These are phyloP conservation scores for Philaethria dido DNA, from an alignment of 2,888 invertebrate species.

Conservation along the genomic window DNA sequence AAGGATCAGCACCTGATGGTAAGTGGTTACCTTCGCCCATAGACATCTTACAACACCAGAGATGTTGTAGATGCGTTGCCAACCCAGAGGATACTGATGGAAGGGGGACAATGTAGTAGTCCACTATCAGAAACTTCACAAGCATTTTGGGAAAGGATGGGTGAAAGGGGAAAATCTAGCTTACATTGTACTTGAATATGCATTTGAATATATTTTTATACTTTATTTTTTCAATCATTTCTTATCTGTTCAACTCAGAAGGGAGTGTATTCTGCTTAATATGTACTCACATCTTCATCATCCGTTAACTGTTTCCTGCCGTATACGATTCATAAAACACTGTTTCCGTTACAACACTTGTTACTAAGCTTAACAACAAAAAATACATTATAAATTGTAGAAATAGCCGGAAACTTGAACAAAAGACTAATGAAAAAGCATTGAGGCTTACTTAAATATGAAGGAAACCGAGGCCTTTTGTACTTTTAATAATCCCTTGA, in stretches of 20 bases:
- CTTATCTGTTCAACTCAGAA: constrained; percentile 17
- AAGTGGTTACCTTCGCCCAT: no score
- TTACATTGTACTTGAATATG: no score
- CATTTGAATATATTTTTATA: no score
- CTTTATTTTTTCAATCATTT: no score
- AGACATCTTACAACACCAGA: no score
- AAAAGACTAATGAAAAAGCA: constrained; percentile 16
- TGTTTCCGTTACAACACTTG: constrained; percentile 18
- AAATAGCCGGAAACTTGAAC: neutral
- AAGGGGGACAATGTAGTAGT: no score
- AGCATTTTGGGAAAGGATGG: no score
- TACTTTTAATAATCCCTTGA: constrained; percentile 16
- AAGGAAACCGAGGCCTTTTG: constrained; percentile 12
- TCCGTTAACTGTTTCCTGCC: constrained; percentile 50
- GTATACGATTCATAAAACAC: constrained; percentile 51
- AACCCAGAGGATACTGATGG: no score
- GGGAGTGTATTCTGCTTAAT: constrained; percentile 44
- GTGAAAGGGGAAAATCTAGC: no score
- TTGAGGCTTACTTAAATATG: constrained; percentile 13
- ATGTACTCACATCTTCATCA: constrained; percentile 55
- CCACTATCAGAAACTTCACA: no score
- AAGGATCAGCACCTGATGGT: no score
- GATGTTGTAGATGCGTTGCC: no score
- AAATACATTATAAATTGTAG: neutral
- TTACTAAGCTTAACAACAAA: neutral